These are phyloP conservation scores for Geophilus truncorum DNA, from an alignment of 2,888 invertebrate species.

Conservation along the genomic window DNA sequence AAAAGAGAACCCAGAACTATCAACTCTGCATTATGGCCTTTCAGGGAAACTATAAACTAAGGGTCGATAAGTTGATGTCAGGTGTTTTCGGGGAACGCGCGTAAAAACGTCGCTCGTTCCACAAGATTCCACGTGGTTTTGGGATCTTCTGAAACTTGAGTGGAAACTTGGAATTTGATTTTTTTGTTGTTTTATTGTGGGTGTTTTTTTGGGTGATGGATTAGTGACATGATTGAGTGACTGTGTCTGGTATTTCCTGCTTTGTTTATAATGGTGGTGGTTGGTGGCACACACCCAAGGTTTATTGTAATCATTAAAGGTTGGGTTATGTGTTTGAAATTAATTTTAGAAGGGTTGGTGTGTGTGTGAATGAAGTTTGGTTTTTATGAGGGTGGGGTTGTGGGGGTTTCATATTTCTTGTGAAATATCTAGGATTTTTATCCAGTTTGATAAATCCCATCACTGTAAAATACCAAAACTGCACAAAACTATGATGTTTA, in stretches of 20 bases:
- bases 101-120: not conserved
- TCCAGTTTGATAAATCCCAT: too few relatives aligned
- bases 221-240: not conserved
- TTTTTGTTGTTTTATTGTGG: not conserved
- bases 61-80: slow-evolving; percentile 10
- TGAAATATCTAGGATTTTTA: too few relatives aligned
- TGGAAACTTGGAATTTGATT: not conserved
- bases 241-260: not conserved
- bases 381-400: too few relatives aligned
- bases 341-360: too few relatives aligned
- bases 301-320: not conserved
- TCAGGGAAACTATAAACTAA: slow-evolving; percentile 10
- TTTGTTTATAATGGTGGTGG: not conserved
- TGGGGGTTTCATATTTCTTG: too few relatives aligned
- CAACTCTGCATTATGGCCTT: not conserved
- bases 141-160: too few relatives aligned
- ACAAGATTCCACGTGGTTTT: too few relatives aligned
- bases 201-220: not conserved
- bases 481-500: too few relatives aligned
- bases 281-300: not conserved
- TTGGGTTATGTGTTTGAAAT: too few relatives aligned
- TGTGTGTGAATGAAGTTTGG: too few relatives aligned
- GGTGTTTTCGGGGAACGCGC: not conserved
- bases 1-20: not conserved
- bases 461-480: too few relatives aligned